These are phyloP conservation scores for Crotalus viridis DNA, from an alignment of 2,113 vertebrate species.

Conservation along the genomic window DNA sequence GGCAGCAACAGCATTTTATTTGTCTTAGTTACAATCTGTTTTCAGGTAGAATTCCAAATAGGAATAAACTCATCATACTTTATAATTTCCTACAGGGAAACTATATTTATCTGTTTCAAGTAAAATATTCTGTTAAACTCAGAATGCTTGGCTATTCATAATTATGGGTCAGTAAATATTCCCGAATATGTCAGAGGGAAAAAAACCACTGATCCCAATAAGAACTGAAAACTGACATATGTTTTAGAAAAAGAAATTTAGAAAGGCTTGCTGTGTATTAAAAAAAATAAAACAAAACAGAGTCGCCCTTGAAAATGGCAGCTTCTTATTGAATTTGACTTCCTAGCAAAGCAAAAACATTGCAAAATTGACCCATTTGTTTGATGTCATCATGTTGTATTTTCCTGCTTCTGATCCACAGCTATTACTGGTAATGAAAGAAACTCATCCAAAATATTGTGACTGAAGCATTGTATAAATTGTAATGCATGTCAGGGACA, in stretches of 20 bases:
- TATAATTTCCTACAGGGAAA: neutral
- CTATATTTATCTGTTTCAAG: neutral
- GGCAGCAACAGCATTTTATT: neutral
- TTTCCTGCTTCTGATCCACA: neutral
- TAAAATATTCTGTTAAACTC: neutral
- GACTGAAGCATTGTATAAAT: neutral
- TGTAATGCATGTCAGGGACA: neutral
- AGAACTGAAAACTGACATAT: neutral
- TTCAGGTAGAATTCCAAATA: neutral
- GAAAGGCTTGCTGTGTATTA: neutral
- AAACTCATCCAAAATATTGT: neutral
- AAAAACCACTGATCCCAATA: neutral
- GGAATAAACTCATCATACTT: neutral
- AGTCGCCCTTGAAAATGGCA: neutral
- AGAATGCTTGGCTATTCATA: neutral
- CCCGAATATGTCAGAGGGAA: neutral
- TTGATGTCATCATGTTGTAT: neutral
- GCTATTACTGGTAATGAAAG: neutral
- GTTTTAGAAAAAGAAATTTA: neutral
- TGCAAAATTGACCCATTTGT: neutral
- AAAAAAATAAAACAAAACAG: neutral
- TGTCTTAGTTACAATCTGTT: neutral
- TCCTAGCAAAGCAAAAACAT: neutral
- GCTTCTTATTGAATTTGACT: neutral
- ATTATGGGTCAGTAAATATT: neutral